Evolutionary conservation across 2,797 vertebrate species (phyloP).

Genomic region (Champsocephalus gunnari): DNA sequence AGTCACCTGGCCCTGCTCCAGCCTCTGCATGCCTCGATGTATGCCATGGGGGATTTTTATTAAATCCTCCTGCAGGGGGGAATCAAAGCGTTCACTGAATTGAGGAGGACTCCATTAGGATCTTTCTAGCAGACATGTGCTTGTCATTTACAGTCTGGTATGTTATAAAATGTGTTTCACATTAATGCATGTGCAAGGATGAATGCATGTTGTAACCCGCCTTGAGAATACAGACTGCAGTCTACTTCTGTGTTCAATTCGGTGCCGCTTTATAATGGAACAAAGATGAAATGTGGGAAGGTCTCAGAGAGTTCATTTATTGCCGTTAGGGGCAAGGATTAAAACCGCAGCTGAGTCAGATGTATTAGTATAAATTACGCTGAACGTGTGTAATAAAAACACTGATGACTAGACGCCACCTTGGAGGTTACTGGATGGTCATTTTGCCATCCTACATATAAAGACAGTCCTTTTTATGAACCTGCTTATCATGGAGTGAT

Average conservation of each 20-base stretch:
- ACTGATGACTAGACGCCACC: conserved; percentile 1
- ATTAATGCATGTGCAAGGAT: conserved; percentile 73
- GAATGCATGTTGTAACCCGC: conserved; percentile 75
- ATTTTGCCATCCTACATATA: conserved; percentile 16
- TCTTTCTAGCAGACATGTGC: conserved; percentile 72
- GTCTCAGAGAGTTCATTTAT: conserved; percentile 63
- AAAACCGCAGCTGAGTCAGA: conserved; percentile 22
- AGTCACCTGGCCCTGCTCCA: conserved; percentile 55
- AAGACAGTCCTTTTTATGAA: background rate
- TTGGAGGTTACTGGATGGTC: conserved; percentile 18
- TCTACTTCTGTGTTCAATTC: conserved; percentile 68
- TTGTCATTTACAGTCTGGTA: conserved; percentile 76
- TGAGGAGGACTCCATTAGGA: conserved; percentile 60
- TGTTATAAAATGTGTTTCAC: conserved; percentile 77
- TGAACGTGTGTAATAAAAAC: conserved; percentile 29
- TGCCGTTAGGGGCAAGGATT: conserved; percentile 21
- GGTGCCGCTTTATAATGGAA: conserved; percentile 52
- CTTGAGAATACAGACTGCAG: conserved; percentile 69
- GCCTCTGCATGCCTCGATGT: conserved; percentile 53
- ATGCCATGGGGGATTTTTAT: conserved; percentile 2
- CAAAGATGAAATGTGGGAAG: conserved; percentile 51
- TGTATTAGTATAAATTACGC: conserved; percentile 28
- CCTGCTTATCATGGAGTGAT: background rate
- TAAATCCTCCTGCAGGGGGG: conserved; percentile 24
- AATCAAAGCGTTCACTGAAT: conserved; percentile 66